Base-by-base conservation (phyloP, 2,113 vertebrate species). In the Platycercus adscitus region DNA sequence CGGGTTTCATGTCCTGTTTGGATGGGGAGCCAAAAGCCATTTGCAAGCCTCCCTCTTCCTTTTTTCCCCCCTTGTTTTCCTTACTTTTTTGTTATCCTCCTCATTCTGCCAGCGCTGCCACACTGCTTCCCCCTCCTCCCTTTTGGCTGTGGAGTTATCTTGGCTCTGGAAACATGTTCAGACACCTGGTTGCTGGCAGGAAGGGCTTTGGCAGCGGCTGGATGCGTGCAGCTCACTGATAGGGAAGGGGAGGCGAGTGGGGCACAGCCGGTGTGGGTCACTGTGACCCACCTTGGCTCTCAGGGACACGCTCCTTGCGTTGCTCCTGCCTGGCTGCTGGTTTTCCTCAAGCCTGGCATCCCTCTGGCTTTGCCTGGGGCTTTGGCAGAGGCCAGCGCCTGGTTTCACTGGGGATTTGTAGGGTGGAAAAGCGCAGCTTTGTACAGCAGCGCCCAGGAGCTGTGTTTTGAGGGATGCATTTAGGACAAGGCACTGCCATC, bases 151-250 rank as follows among this genome's bases (percentile, higher is more conserved):
- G 1, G 65, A 35, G 39, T 66, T 60, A 55, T 56, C 46, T 83
- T 94, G 82, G 83, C 94, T 80, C 87, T 63, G 76, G 87, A 82
- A 91, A 35, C 49, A 91, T 80, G 91, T 97, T 88, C 93, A 60
- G 91, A 81, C 92, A 93, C 88, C 82, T 91, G 89, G 96, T 73
- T 96, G 96, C 47, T 96, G 91, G 81, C 96, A 96, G 75, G 41
- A 2, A 4, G 8, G 64, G 81, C 26, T 26, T 31, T 92, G 89
- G 84, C 92, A 86, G 90, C 2, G 7, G 47, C 60, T 21, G 68
- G 83, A 68, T 17, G 93, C 8, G 1, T 90, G 96, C 43, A 61
- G 82, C 72, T 66, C 87, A 53, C 23, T 3, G 89, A 94, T 28
- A 95, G 69, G 77, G 91, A 91, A 66, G 26, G 39, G 31, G 53